Evolutionary conservation across 2,888 invertebrate species (phyloP), one percentile per base, ranked within the genome.

Genomic region (Netelia melanura): DNA sequence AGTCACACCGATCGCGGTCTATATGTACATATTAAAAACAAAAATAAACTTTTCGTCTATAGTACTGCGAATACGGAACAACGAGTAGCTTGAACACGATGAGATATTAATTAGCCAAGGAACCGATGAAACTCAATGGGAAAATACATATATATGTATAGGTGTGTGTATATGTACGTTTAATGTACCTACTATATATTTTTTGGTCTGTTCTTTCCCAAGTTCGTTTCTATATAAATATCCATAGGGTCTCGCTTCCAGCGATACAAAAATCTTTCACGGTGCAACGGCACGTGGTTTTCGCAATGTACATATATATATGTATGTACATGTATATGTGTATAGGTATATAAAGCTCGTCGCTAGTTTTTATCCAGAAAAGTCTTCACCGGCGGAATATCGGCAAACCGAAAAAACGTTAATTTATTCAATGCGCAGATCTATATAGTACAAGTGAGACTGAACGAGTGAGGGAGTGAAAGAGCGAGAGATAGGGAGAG

Each of bases 321-420:
- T 68, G 54, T 70, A 21, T 54, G 61, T 52, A 30, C 30, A 23
- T 62, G 62, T 21, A 62, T 9, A 52, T 52, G 10, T 48, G 23
- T 62, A n/a, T 56, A 58, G 58, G 71, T 62, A 62, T 44, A 75
- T 67, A 70, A 83, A 83, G 74, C 78, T 74, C 25, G 44, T 74
- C 25, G 44, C 43, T 30, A 64, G 70, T 64, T 71, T 11, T 25
- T 56, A 44, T 74, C 61, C 62, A n/a, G 17, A 23, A 70, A 64
- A 58, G 67, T 71, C 54, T 79, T 74, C 43, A 56, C 68, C 76
- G 43, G 21, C 77, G 87, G 90, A 91, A 90, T 91, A 92, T 92
- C 90, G 91, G 90, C 89, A 89, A 90, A 91, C 91, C 91, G 89
- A 92, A 91, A 91, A 91, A 91, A 91, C 91, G 90, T 92, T 92